Conservation (phyloP, 2,113 vertebrate genomes). For the Hydrolagus affinis region DNA sequence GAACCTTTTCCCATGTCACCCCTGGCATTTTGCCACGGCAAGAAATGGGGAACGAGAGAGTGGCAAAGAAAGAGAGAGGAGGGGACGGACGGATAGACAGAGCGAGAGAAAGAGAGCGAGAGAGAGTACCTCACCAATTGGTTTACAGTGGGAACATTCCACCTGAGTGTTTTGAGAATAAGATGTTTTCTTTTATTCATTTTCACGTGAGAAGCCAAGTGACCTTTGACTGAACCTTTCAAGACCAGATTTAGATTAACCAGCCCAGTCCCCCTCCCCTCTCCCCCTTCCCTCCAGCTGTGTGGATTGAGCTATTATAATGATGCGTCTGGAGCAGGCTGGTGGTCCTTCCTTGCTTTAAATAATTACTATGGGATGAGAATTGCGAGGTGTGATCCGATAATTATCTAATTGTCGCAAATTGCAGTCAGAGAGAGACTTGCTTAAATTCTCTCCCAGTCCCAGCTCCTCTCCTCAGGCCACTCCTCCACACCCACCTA, state of each 20-base stretch:
- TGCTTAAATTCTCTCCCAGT: no score
- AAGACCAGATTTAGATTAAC: background rate
- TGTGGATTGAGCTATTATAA: no score
- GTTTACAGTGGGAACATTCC: background rate
- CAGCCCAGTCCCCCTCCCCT: no score
- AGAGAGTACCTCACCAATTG: background rate
- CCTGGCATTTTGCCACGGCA: background rate
- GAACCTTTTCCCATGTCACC: background rate
- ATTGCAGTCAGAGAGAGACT: no score
- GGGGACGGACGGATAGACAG: background rate
- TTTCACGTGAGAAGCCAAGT: background rate
- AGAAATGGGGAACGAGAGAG: background rate
- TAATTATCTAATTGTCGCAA: no score
- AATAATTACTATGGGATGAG: no score
- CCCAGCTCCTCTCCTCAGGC: no score
- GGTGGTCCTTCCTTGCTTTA: no score
- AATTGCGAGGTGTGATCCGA: no score
- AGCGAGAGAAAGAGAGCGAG: constrained; percentile 17
- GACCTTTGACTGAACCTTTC: background rate
- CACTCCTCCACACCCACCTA: no score
- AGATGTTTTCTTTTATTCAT: background rate
- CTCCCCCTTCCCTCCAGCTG: no score
- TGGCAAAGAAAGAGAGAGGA: background rate
- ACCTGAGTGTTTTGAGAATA: background rate
- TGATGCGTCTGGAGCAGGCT: no score